Percentiles rank a stretch among this genome's conserved stretches.
These are phyloP conservation scores for Mimas tiliae DNA, from an alignment of 2,888 invertebrate species.

Conservation along the genomic window DNA sequence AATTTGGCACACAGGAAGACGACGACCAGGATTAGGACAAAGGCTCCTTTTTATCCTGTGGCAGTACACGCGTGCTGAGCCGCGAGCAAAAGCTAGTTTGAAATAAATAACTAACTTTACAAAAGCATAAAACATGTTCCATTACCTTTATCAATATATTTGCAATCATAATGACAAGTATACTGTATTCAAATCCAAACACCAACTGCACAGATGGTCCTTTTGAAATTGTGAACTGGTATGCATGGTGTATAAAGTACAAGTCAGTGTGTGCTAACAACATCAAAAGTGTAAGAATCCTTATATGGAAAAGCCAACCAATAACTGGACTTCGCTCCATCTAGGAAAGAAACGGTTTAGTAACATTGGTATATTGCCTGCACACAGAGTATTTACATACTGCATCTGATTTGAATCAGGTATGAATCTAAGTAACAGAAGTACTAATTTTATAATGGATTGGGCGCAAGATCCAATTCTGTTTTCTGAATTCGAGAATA, in stretches of 20 bases:
- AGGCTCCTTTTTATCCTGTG: too few relatives aligned
- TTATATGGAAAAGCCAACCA: conserved; percentile 96
- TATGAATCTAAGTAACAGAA: too few relatives aligned
- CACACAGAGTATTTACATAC: too few relatives aligned
- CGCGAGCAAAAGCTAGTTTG: too few relatives aligned
- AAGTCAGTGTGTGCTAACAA: conserved; percentile 93
- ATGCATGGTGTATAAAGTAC: conserved; percentile 96
- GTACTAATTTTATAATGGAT: too few relatives aligned
- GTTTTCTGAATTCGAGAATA: too few relatives aligned
- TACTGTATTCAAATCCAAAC: conserved; percentile 99
- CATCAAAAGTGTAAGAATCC: conserved; percentile 93
- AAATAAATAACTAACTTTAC: too few relatives aligned
- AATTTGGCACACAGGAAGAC: too few relatives aligned
- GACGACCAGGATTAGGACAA: too few relatives aligned
- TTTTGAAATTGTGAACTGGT: conserved; percentile 94
- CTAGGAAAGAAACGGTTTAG: conserved; percentile 73
- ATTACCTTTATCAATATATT: conserved; percentile 95
- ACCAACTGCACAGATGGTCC: conserved; percentile 99
- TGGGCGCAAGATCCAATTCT: too few relatives aligned
- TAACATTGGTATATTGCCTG: background rate
- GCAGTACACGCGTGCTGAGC: too few relatives aligned
- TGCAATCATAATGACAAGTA: conserved; percentile 95
- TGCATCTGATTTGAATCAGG: too few relatives aligned
- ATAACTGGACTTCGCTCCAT: conserved; percentile 99
- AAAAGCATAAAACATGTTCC: conserved; percentile 1